These are phyloP conservation scores for Ictalurus punctatus DNA, from an alignment of 2,113 vertebrate genomes.

Conservation along the genomic window DNA sequence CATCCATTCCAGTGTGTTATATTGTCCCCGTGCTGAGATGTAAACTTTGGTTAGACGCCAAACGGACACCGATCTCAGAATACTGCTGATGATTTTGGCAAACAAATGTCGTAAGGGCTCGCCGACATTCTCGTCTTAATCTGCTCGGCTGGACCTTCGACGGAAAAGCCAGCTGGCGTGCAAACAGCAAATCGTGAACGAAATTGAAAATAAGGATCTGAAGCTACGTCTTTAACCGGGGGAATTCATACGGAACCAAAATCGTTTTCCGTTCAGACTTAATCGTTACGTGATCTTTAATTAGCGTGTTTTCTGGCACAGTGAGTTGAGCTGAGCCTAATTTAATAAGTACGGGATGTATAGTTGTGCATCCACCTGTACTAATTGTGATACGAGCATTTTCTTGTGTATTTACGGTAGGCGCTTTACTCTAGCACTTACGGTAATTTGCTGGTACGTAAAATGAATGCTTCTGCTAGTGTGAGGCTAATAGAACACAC, in stretches of 20 bases:
- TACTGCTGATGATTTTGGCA: not conserved
- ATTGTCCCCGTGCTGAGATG: too few species aligned
- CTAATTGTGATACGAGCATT: not conserved
- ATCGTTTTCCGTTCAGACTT: not conserved
- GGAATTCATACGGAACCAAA: not conserved
- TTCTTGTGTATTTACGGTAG: not conserved
- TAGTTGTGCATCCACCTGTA: not conserved
- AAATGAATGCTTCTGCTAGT: not conserved
- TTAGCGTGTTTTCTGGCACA: not conserved
- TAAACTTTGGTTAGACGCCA: not conserved
- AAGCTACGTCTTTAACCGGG: not conserved
- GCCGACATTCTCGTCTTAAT: not conserved
- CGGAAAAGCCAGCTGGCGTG: conserved; percentile 2
- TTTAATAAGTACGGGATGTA: not conserved
- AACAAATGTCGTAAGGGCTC: not conserved
- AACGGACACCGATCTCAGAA: not conserved
- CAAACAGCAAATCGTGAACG: conserved; percentile 22
- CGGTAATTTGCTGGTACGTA: not conserved
- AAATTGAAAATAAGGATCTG: not conserved
- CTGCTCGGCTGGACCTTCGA: not conserved
- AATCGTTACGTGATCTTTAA: not conserved
- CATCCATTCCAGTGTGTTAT: not conserved
- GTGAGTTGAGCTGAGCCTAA: not conserved
- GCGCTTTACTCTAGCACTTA: not conserved
- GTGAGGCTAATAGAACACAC: not conserved